These are phyloP conservation scores for Heterochromis multidens DNA, from an alignment of 2,113 vertebrate genomes.

Conservation along the genomic window DNA sequence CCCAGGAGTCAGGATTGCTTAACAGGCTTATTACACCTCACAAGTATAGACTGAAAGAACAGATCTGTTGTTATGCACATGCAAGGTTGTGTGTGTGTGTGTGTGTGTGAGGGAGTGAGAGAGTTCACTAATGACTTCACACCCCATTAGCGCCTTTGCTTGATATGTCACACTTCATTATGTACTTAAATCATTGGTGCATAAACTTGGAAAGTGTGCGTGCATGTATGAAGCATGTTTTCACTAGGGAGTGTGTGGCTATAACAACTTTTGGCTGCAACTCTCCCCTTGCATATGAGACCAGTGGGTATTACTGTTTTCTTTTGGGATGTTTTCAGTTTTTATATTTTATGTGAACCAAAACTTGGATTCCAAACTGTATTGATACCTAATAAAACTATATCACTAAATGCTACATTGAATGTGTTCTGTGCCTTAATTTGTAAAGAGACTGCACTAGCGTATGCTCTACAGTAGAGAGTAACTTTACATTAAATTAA, in stretches of 20 bases:
- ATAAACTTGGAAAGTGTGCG: slow-evolving; percentile 47
- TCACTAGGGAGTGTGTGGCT: neutral
- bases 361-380: neutral
- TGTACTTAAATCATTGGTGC: slow-evolving; percentile 65
- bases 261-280: slow-evolving; percentile 10
- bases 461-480: neutral
- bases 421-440: fast-evolving
- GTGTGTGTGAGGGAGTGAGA: slow-evolving; percentile 1
- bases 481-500: neutral
- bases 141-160: slow-evolving; percentile 68
- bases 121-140: slow-evolving; percentile 73
- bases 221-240: slow-evolving; percentile 45
- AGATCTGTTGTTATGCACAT: slow-evolving; percentile 20
- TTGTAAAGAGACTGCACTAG: neutral
- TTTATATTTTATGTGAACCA: neutral
- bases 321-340: neutral
- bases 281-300: neutral
- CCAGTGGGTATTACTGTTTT: neutral
- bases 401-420: neutral
- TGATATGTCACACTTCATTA: slow-evolving; percentile 77
- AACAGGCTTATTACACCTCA: slow-evolving; percentile 21
- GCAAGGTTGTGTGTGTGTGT: slow-evolving; percentile 5
- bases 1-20: slow-evolving; percentile 4
- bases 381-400: neutral
- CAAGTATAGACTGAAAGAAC: slow-evolving; percentile 13